phyloP scores from a whole-genome alignment of 2,113 vertebrate species.

The Daboia siamensis region DNA sequence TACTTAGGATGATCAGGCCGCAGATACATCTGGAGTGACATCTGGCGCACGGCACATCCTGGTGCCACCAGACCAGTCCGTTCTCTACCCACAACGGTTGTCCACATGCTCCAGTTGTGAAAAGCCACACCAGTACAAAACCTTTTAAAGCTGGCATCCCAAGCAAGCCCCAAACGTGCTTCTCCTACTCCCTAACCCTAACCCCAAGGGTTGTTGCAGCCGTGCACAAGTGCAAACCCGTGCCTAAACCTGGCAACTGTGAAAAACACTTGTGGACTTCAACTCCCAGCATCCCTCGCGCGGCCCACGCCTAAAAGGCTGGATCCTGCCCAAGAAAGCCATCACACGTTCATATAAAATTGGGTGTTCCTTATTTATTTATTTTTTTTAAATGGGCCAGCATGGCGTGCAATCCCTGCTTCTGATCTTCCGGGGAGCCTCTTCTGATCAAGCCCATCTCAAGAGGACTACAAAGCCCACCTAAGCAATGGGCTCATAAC shows the following conservation, averaged over 20 bases:
- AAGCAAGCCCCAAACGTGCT: neutral
- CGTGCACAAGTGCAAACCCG: no score
- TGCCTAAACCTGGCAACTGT: no score
- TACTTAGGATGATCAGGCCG: neutral
- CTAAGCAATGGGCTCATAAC: neutral
- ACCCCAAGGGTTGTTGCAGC: neutral
- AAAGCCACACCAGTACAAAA: neutral
- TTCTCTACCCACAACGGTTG: neutral
- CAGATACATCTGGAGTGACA: neutral
- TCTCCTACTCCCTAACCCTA: neutral
- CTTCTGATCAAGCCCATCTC: no score
- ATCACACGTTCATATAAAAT: no score
- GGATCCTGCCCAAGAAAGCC: neutral
- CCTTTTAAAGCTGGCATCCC: neutral
- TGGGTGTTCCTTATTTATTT: no score
- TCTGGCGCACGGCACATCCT: neutral
- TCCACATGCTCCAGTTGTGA: neutral
- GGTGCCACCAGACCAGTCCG: no score
- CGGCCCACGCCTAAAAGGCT: neutral
- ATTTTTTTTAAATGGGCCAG: no score
- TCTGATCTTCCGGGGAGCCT: neutral
- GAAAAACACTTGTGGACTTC: no score
- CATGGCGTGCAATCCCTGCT: neutral
- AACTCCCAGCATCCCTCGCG: no score
- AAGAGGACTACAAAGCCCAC: neutral